These are phyloP conservation scores for Dyspetes luteomarginatus DNA, from an alignment of 2,888 invertebrate genomes.

Conservation along the genomic window DNA sequence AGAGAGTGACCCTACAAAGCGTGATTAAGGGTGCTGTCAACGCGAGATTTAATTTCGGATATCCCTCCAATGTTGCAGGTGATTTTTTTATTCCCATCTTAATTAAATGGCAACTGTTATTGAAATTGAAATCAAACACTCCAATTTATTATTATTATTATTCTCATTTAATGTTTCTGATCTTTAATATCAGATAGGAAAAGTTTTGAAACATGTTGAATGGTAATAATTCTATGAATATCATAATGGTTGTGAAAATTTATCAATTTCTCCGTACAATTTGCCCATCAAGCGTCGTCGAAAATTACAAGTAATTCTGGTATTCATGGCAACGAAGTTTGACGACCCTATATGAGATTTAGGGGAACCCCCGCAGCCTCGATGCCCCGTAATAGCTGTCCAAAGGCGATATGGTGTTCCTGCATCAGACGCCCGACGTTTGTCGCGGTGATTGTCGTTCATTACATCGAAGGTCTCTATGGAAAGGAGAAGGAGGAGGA, in stretches of 20 bases:
- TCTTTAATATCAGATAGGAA: not conserved
- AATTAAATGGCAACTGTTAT: no score
- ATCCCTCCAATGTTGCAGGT: no score
- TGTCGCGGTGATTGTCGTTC: slow-evolving; percentile 76
- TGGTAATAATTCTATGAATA: not conserved
- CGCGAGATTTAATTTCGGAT: no score
- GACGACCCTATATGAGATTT: slow-evolving; percentile 13
- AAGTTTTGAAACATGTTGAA: not conserved
- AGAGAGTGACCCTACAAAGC: slow-evolving; percentile 6
- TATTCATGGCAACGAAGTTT: slow-evolving; percentile 34
- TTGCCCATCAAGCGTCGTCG: not conserved
- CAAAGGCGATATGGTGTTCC: slow-evolving; percentile 37
- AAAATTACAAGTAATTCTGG: slow-evolving; percentile 42
- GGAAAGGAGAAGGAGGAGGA: slow-evolving; percentile 68
- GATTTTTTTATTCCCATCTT: no score
- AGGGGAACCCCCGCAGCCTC: slow-evolving; percentile 41
- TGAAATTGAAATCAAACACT: no score
- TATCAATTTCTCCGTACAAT: not conserved
- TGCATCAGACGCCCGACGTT: slow-evolving; percentile 66
- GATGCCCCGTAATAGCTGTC: slow-evolving; percentile 54
- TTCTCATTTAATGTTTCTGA: no score
- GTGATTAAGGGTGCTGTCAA: not conserved
- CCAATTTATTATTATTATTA: no score
- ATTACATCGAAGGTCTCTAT: slow-evolving; percentile 74
- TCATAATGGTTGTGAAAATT: not conserved